phyloP scores from a whole-genome alignment of 1,140 invertebrate species.

The Ganaspis sp. region DNA sequence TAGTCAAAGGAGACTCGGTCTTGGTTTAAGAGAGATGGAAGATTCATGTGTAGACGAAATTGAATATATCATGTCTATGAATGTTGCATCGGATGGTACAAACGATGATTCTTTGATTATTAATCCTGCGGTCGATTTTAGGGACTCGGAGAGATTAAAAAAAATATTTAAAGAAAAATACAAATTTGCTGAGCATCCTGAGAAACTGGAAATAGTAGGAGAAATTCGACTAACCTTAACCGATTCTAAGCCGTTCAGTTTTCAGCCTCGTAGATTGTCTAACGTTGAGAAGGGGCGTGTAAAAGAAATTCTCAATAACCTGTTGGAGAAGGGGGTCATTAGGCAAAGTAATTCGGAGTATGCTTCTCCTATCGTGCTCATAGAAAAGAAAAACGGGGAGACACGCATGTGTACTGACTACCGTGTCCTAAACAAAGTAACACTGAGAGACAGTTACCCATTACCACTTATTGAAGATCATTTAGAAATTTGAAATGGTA shows the following conservation, averaged over 20 bases:
- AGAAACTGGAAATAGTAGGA: neutral
- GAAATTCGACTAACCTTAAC: slow-evolving; percentile 12
- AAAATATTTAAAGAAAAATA: slow-evolving; percentile 15
- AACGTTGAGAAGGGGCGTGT: slow-evolving; percentile 19
- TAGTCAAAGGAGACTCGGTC: neutral
- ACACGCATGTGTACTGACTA: neutral
- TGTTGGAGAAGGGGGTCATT: neutral
- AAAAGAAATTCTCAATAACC: slow-evolving; percentile 8
- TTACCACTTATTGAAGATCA: neutral
- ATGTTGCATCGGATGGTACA: neutral
- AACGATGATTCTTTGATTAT: slow-evolving; percentile 25
- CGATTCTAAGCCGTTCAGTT: slow-evolving; percentile 13
- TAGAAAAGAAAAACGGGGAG: neutral
- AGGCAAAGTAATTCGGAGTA: neutral
- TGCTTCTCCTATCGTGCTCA: neutral
- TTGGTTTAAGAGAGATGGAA: neutral
- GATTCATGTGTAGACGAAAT: neutral
- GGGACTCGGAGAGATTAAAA: neutral
- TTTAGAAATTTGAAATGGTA: neutral
- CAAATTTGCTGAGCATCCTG: neutral
- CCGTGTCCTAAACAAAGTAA: neutral
- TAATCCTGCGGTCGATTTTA: neutral
- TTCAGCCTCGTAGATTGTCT: slow-evolving; percentile 31
- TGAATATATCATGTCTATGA: neutral
- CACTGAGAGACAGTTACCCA: neutral